A percentile compares a stretch with the other conserved stretches of the same genome.
Conservation (phyloP, 2,113 vertebrate species). For the Gavia stellata region DNA sequence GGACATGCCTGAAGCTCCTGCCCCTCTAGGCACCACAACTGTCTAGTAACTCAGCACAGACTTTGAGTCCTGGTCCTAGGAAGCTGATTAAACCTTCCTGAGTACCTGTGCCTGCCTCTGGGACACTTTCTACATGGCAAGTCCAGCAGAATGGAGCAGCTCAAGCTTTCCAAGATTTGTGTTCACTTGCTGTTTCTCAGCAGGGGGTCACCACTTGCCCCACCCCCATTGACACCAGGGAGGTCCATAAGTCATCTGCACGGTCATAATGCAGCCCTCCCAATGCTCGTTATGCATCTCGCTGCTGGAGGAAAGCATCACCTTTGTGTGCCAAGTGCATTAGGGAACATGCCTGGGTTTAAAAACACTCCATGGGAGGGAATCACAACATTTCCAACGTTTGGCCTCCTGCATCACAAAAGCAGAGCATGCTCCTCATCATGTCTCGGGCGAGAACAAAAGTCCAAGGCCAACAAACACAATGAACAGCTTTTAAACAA, state of each 20-base stretch:
- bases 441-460: neutral
- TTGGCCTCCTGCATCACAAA: slow-evolving; percentile 20
- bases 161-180: neutral
- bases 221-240: neutral
- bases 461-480: neutral
- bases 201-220: neutral
- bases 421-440: neutral
- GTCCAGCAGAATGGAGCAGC: neutral
- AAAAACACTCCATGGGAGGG: slow-evolving; percentile 28
- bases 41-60: neutral
- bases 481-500: slow-evolving; percentile 6
- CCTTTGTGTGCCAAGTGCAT: slow-evolving; percentile 44
- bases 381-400: slow-evolving; percentile 27
- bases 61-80: fast-evolving
- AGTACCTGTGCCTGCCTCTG: neutral
- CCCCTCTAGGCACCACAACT: neutral
- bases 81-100: neutral
- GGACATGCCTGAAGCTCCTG: neutral
- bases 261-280: neutral
- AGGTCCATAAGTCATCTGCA: slow-evolving; percentile 2
- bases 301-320: neutral
- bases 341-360: neutral
- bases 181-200: neutral
- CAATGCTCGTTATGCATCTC: neutral
- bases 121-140: neutral